Evolutionary conservation across 2,797 vertebrate species (phyloP).

Genomic region (Periparus ater): DNA sequence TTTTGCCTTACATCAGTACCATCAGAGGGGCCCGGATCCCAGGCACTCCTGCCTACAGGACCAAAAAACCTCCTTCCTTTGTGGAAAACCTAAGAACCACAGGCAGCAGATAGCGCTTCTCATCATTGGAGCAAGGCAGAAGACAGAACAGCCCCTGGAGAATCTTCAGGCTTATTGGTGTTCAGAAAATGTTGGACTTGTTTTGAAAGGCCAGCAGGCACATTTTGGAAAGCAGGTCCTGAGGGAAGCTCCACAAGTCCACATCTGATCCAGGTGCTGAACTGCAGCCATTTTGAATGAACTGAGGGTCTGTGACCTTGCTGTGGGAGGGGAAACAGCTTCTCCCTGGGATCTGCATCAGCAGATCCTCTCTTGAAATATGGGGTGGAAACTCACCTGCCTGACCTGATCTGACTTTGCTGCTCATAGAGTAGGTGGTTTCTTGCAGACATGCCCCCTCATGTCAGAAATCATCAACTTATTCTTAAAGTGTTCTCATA

Average conservation of each 20-base stretch:
- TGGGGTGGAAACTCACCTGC: background rate
- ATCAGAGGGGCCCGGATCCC: slow-evolving; percentile 83
- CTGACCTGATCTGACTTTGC: background rate
- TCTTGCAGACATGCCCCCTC: background rate
- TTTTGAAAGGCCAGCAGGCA: background rate
- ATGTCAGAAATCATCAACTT: background rate
- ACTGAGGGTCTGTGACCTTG: background rate
- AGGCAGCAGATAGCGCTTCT: background rate
- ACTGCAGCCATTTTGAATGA: background rate
- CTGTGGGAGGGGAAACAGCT: background rate
- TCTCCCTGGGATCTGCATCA: background rate
- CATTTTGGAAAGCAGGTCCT: background rate
- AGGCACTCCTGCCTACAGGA: slow-evolving; percentile 80
- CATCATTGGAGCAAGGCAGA: background rate
- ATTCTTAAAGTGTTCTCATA: background rate
- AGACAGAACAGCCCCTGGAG: background rate
- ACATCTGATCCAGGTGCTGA: background rate
- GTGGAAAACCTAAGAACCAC: slow-evolving; percentile 68
- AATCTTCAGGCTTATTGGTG: background rate
- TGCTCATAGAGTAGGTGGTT: background rate
- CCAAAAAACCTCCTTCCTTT: slow-evolving; percentile 70
- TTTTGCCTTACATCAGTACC: slow-evolving; percentile 83
- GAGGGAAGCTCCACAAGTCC: rapidly evolving
- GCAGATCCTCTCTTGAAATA: background rate
- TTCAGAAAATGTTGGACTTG: background rate